Evolutionary conservation across 2,888 invertebrate genomes (phyloP).

Genomic region (Coremacera marginata): DNA sequence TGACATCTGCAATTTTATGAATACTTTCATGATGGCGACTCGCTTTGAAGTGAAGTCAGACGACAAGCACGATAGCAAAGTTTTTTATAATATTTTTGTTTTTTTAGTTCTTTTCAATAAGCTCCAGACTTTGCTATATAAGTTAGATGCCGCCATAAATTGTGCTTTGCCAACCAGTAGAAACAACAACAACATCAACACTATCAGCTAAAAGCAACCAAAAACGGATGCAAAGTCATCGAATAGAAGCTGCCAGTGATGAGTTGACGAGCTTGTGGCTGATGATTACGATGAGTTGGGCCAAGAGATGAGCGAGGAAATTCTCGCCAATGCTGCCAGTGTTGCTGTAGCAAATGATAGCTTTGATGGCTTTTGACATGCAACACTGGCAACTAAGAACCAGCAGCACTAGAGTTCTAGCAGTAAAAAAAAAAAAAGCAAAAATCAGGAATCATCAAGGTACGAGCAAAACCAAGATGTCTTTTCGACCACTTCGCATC

Average conservation of each 20-base stretch:
- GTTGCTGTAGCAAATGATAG: constrained; percentile 57
- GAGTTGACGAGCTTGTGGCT: constrained; percentile 3
- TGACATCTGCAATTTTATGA: not conserved
- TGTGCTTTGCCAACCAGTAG: constrained; percentile 7
- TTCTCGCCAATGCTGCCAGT: not conserved
- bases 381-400: constrained; percentile 41
- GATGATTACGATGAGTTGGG: constrained; percentile 4
- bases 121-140: constrained; percentile 23
- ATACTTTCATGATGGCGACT: not conserved
- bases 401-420: not conserved
- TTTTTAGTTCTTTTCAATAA: not conserved
- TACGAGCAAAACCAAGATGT: constrained; percentile 3
- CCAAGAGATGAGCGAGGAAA: constrained; percentile 22
- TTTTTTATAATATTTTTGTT: too few species aligned
- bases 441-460: not conserved
- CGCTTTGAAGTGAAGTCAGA: not conserved
- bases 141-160: constrained; percentile 31
- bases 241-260: not conserved
- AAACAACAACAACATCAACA: not conserved
- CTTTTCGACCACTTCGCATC: constrained; percentile 12
- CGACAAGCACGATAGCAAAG: not conserved
- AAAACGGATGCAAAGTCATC: not conserved
- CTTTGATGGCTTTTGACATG: constrained; percentile 62
- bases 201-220: not conserved
- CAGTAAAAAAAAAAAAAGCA: not conserved